Percentiles rank a stretch among this genome's conserved stretches.
These are phyloP conservation scores for Parelbella ahira DNA, from an alignment of 2,888 invertebrate species.

Conservation along the genomic window DNA sequence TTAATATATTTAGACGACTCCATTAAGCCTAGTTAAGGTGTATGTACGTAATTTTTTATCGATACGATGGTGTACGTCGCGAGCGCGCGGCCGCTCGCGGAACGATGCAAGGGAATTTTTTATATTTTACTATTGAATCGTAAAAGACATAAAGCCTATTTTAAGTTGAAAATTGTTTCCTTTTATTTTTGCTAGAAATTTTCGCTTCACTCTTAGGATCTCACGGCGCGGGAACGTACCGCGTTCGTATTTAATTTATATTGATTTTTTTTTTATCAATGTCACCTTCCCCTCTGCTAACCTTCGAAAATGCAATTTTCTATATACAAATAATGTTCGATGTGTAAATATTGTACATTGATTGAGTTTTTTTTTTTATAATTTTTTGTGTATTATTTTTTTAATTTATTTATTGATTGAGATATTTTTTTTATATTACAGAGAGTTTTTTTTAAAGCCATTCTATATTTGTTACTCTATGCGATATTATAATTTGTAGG, in stretches of 20 bases:
- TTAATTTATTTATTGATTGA: constrained; percentile 77
- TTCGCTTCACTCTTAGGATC: constrained; percentile 60
- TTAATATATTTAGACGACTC: constrained; percentile 75
- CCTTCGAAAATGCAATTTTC: constrained; percentile 51
- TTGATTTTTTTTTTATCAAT: constrained; percentile 20
- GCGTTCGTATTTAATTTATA: constrained; percentile 26
- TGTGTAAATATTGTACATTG: constrained; percentile 80
- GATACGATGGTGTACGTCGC: constrained; percentile 51
- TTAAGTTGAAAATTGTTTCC: constrained; percentile 43
- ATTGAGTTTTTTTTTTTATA: constrained; percentile 43
- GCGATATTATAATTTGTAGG: constrained; percentile 47
- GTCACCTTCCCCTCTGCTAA: constrained; percentile 57
- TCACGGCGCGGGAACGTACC: constrained; percentile 36
- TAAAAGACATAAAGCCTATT: constrained; percentile 70
- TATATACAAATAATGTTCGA: constrained; percentile 62
- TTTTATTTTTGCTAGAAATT: constrained; percentile 57
- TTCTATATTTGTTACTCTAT: constrained; percentile 62
- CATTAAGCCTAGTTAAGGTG: constrained; percentile 69
- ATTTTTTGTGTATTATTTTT: constrained; percentile 45
- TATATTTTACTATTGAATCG: constrained; percentile 77
- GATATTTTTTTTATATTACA: constrained; percentile 56
- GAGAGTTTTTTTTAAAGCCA: constrained; percentile 58
- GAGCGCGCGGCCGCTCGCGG: constrained; percentile 69
- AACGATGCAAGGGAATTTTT: constrained; percentile 72
- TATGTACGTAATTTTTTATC: constrained; percentile 73